phyloP scores from a whole-genome alignment of 2,113 vertebrate species.

The Sinocyclocheilus grahami region DNA sequence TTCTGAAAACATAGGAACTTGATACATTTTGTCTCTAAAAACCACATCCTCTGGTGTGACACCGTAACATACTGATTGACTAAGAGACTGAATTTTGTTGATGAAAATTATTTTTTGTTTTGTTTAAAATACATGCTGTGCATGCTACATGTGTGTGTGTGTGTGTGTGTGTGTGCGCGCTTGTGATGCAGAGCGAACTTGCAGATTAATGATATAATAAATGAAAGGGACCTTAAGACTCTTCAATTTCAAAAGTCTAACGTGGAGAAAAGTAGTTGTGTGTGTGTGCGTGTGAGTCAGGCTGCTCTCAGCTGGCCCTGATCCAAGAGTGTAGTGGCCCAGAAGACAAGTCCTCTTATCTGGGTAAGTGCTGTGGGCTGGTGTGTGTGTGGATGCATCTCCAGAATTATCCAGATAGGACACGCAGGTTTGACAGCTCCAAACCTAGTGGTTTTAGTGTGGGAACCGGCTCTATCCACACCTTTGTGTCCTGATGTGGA shows the following conservation, averaged over 20 bases:
- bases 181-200: no score
- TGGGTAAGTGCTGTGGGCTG: slow-evolving; percentile 26
- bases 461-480: neutral
- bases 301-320: neutral
- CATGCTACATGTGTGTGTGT: no score
- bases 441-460: neutral
- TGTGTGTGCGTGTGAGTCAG: neutral
- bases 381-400: neutral
- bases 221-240: neutral
- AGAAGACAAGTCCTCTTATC: slow-evolving; percentile 31
- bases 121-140: no score
- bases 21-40: no score
- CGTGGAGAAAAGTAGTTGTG: neutral
- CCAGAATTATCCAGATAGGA: slow-evolving; percentile 25
- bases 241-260: neutral
- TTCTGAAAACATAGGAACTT: no score
- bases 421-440: slow-evolving; percentile 20
- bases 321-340: slow-evolving; percentile 21
- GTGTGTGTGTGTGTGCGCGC: no score
- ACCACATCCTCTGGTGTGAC: no score
- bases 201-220: no score
- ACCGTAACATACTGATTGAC: no score
- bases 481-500: neutral
- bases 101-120: no score
- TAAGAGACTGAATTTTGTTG: no score